These are phyloP conservation scores for Gracilinanus agilis DNA, from an alignment of 2,113 vertebrate species.

Conservation along the genomic window DNA sequence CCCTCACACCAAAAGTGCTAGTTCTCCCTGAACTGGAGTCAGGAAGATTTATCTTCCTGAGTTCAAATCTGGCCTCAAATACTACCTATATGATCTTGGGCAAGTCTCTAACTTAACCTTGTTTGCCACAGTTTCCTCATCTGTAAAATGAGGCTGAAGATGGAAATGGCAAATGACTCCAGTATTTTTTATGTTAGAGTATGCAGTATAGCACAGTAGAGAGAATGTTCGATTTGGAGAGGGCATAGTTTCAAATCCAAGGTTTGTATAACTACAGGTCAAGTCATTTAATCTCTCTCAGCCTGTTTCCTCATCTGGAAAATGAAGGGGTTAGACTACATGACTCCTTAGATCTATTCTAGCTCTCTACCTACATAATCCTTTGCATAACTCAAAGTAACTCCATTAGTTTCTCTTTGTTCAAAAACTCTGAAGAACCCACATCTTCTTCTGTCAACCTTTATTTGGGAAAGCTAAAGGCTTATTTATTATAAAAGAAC, in stretches of 20 bases:
- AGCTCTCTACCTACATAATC: not conserved
- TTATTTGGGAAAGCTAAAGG: conserved; percentile 50
- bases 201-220: not conserved
- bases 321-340: not conserved
- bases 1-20: no score
- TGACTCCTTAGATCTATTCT: not conserved
- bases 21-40: no score
- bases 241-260: not conserved
- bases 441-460: not conserved
- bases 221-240: not conserved
- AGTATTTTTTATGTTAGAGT: not conserved
- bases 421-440: conserved; percentile 45
- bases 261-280: not conserved
- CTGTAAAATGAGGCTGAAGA: no score
- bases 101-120: no score
- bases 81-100: no score
- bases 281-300: not conserved
- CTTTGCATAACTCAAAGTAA: conserved; percentile 12
- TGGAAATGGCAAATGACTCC: no score
- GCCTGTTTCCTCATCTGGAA: not conserved
- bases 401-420: not conserved
- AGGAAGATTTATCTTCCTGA: no score
- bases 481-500: conserved; percentile 33
- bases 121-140: no score
- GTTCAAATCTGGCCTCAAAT: no score